Evolutionary conservation across 2,113 vertebrate species (phyloP), one percentile per base, ranked within the genome.

Genomic region (Pelecanus crispus): DNA sequence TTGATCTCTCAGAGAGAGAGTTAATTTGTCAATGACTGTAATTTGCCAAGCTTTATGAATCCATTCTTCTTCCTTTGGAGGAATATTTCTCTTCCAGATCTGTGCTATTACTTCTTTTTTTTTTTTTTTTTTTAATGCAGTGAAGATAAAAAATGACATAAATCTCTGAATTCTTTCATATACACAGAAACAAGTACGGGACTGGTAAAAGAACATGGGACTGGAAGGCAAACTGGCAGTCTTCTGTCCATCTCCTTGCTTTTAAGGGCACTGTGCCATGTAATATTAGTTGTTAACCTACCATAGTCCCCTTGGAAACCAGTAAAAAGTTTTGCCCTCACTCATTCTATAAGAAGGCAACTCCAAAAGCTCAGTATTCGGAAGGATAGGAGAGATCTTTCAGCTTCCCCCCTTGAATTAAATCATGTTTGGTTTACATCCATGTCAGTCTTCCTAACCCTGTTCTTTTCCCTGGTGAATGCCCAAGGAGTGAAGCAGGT

Each of bases 21-120:
- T 97, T 97, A 97, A 97, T 97, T 97, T 97, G 94, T 96, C 97
- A 95, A 94, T 95, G 96, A 89, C 94, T 95, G 74, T 96, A 97
- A 97, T 97, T 97, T 96, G 84, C 95, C 91, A 95, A 91, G 92
- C 92, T 96, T 96, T 96, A 97, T 97, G 87, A 97, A 97, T 95
- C 96, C 89, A 95, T 95, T 97, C 94, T 94, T 97, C 94, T 95
- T 97, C 71, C 71, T 95, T 94, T 91, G 71, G 81, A 96, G 38
- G 86, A 90, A 86, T 95, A 97, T 94, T 96, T 96, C 84, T 95
- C 91, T 96, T 92, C 89, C 50, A 85, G 84, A 71, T 87, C 62
- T 94, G 45, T 67, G 71, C 84, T 90, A 78, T 91, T 94, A 88
- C 71, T 59, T 94, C 73, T 95, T 82, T 85, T 78, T 87, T 94